Percentiles rank a stretch among this genome's conserved stretches.
phyloP scores from a whole-genome alignment of 2,113 vertebrate species.

The Hoplias malabaricus region DNA sequence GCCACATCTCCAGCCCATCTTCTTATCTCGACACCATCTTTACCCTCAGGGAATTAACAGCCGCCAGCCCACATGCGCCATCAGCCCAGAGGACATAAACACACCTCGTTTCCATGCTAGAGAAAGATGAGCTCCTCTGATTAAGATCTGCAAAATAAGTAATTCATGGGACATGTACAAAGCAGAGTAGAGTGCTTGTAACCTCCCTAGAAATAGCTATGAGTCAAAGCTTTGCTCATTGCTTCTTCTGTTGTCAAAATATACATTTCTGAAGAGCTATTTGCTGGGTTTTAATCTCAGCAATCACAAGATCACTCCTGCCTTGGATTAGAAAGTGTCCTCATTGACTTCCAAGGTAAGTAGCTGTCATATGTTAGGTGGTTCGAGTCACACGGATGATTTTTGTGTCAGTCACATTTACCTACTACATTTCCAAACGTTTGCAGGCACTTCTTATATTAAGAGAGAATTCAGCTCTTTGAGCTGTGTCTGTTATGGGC shows the following conservation, averaged over 20 bases:
- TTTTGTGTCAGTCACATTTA: not conserved
- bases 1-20: conserved; percentile 58
- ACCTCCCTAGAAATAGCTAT: not conserved
- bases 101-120: conserved; percentile 10
- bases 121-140: conserved; percentile 37
- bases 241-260: not conserved
- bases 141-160: conserved; percentile 40
- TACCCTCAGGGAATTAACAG: conserved; percentile 61
- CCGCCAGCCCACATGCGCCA: conserved; percentile 60
- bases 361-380: not conserved
- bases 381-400: too few relatives aligned
- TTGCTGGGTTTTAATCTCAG: not conserved
- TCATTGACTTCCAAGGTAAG: not conserved
- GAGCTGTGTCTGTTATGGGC: too few relatives aligned
- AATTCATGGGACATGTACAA: not conserved
- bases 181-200: conserved; percentile 1
- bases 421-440: too few relatives aligned
- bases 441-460: too few relatives aligned
- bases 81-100: conserved; percentile 62
- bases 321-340: not conserved
- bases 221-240: not conserved
- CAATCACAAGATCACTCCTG: too few relatives aligned
- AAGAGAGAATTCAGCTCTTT: too few relatives aligned
- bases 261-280: not conserved
- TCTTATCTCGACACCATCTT: conserved; percentile 65